Conservation (phyloP, 2,113 vertebrate genomes). For the Pyrgilauda ruficollis region DNA sequence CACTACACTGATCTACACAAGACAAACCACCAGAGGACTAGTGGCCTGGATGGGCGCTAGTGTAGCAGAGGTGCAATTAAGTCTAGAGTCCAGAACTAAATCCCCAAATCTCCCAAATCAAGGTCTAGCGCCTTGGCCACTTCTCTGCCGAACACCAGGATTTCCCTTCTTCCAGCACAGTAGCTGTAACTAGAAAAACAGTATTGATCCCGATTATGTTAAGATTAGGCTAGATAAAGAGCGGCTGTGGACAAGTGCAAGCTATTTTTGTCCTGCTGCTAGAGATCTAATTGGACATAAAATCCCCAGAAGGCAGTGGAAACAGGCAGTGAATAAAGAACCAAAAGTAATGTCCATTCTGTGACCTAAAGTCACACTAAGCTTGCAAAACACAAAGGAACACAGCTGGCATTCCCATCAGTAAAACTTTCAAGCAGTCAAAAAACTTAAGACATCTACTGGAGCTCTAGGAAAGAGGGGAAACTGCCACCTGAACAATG, state of each 20-base stretch:
- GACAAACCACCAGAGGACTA: background rate
- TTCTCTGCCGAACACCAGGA: background rate
- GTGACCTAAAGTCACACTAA: background rate
- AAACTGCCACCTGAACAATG: background rate
- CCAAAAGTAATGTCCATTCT: background rate
- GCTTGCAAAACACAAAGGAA: background rate
- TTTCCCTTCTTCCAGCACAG: background rate
- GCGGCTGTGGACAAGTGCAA: background rate
- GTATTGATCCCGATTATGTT: background rate
- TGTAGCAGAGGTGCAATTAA: background rate
- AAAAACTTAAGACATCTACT: background rate
- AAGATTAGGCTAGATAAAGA: background rate
- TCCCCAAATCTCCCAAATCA: background rate
- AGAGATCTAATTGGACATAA: background rate
- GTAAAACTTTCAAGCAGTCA: background rate
- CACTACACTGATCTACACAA: background rate
- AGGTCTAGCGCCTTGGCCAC: background rate
- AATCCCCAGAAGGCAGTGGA: background rate
- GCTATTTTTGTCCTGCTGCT: background rate
- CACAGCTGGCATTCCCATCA: background rate
- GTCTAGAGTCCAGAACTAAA: background rate
- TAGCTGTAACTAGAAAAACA: background rate
- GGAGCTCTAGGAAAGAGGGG: background rate
- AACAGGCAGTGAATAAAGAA: background rate
- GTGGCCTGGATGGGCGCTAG: background rate